phyloP scores from a whole-genome alignment of 2,797 vertebrate genomes.

The Peromyscus nudipes region DNA sequence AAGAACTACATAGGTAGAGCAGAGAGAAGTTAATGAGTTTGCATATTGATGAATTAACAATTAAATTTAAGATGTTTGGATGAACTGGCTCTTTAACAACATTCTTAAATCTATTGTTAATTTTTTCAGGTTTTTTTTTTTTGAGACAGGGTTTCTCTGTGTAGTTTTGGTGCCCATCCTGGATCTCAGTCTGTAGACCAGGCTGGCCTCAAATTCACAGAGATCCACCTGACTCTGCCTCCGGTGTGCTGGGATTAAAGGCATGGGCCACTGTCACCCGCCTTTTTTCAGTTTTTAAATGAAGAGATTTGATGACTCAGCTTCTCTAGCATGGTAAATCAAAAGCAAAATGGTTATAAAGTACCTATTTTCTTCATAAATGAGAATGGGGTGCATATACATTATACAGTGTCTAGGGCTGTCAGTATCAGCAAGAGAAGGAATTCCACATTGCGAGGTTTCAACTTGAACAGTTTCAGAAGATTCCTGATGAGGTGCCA shows the following conservation, averaged over 20 bases:
- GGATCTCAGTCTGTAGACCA: too few relatives aligned
- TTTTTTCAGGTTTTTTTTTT: background rate
- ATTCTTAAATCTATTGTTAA: background rate
- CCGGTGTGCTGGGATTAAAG: too few relatives aligned
- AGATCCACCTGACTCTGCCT: too few relatives aligned
- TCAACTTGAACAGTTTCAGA: background rate
- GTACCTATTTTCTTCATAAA: background rate
- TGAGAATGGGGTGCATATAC: background rate
- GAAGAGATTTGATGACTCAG: background rate
- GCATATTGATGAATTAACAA: background rate
- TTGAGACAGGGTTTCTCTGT: too few relatives aligned
- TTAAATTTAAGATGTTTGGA: background rate
- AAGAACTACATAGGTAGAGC: background rate
- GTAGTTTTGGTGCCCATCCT: too few relatives aligned
- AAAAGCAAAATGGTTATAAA: background rate
- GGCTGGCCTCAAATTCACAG: too few relatives aligned
- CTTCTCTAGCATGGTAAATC: background rate
- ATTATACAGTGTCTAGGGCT: background rate
- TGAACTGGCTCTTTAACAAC: background rate
- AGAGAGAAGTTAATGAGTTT: background rate
- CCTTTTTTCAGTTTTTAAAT: background rate
- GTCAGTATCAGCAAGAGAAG: background rate
- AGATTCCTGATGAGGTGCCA: too few relatives aligned
- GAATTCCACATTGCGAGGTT: background rate
- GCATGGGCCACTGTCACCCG: too few relatives aligned